A percentile compares a stretch with the other conserved stretches of the same genome.
Evolutionary conservation across 2,113 vertebrate species (phyloP).

Genomic region (Phoxinus phoxinus): DNA sequence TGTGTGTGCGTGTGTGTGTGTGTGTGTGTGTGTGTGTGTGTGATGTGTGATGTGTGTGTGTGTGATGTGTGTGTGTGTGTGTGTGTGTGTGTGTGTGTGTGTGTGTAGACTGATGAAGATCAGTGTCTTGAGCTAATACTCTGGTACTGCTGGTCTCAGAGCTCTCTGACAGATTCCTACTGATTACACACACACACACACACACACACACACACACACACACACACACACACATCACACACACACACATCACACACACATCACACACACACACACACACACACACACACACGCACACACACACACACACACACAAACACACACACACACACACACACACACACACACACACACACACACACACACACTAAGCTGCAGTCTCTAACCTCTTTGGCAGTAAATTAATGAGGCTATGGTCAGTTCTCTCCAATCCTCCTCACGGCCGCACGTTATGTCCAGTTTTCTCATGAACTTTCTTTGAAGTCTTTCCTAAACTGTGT

Average conservation of each 20-base stretch:
- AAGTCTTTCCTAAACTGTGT: neutral
- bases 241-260: neutral
- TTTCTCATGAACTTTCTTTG: constrained; percentile 13
- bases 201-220: neutral
- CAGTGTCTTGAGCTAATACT: neutral
- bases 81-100: neutral
- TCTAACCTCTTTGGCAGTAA: constrained; percentile 23
- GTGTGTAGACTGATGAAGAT: neutral
- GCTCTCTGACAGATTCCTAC: constrained; percentile 2
- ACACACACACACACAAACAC: neutral
- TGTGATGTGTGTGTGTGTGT: neutral
- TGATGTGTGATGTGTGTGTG: neutral
- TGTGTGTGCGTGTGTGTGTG: too few species aligned
- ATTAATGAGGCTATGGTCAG: neutral
- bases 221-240: neutral
- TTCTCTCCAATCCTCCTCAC: neutral
- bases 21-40: neutral
- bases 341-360: neutral
- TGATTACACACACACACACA: neutral
- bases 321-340: neutral
- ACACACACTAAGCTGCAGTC: neutral
- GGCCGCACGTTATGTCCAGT: neutral
- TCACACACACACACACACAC: constrained; percentile 4
- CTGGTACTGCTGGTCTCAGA: too few species aligned
- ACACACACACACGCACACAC: neutral